A percentile compares a stretch with the other conserved stretches of the same genome.
Evolutionary conservation across 2,113 vertebrate species (phyloP).

Genomic region (Abramis brama): DNA sequence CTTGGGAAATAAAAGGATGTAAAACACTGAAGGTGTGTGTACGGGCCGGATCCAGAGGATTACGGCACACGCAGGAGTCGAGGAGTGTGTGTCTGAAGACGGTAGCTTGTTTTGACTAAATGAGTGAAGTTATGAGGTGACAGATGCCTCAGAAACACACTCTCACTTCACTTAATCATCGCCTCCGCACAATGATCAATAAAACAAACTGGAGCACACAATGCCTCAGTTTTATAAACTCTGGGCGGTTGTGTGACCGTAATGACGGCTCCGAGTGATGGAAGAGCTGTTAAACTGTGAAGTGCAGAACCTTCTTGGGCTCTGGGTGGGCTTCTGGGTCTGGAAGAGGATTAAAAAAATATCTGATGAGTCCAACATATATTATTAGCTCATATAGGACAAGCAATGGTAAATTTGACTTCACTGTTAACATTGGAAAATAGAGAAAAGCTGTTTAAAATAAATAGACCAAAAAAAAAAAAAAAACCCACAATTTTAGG

Average conservation of each 20-base stretch:
- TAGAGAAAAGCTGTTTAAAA: background rate
- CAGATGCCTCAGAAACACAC: slow-evolving; percentile 23
- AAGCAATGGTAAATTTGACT: background rate
- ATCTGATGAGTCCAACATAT: slow-evolving; percentile 26
- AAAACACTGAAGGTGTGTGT: background rate
- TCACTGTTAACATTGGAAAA: background rate
- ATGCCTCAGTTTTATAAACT: slow-evolving; percentile 40
- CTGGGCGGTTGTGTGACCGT: background rate
- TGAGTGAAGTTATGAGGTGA: slow-evolving; percentile 51
- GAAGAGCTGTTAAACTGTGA: slow-evolving; percentile 51
- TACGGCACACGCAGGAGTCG: too few species aligned
- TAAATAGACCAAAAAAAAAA: background rate
- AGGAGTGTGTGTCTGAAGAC: background rate
- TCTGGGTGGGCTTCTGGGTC: slow-evolving; percentile 9
- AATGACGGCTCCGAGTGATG: slow-evolving; percentile 40
- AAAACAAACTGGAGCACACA: slow-evolving; percentile 43
- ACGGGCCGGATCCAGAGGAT: background rate
- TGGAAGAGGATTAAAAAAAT: background rate
- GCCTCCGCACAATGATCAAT: slow-evolving; percentile 41
- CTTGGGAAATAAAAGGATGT: slow-evolving; percentile 8
- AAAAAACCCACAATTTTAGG: background rate
- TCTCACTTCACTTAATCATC: slow-evolving; percentile 42
- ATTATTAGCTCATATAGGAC: background rate
- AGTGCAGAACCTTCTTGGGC: slow-evolving; percentile 18
- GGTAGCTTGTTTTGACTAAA: slow-evolving; percentile 34